A percentile compares a stretch with the other conserved stretches of the same genome.
These are phyloP conservation scores for Amaurobius ferox DNA, from an alignment of 2,888 invertebrate genomes.

Conservation along the genomic window DNA sequence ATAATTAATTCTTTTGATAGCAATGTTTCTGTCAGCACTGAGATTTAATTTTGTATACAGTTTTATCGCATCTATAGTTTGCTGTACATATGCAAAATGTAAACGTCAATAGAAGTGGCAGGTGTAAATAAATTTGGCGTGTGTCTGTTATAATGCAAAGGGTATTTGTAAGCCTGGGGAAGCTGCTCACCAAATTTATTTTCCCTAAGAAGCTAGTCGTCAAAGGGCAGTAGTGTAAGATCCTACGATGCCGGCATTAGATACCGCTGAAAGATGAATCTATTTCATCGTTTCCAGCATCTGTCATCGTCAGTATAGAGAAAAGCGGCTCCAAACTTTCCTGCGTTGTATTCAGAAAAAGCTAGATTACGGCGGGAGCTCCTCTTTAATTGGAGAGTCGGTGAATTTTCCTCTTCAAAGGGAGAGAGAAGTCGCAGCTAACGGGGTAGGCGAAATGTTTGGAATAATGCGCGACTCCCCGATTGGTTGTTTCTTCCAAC, in stretches of 20 bases:
- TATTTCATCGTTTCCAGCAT: neutral
- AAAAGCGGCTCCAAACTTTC: neutral
- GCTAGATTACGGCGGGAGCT: neutral
- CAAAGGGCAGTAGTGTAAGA: too few relatives aligned
- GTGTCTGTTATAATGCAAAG: too few relatives aligned
- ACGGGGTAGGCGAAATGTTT: constrained; percentile 2
- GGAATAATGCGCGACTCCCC: neutral
- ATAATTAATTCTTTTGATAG: too few relatives aligned
- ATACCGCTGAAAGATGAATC: neutral
- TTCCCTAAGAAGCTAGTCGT: too few relatives aligned
- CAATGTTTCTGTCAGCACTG: too few relatives aligned
- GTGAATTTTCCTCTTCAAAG: constrained; percentile 11
- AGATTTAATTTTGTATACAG: too few relatives aligned
- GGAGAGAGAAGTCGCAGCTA: neutral
- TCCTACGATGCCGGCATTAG: neutral
- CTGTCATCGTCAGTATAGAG: constrained; percentile 3
- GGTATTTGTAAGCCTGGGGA: too few relatives aligned
- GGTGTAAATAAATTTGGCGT: too few relatives aligned
- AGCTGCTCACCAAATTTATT: too few relatives aligned
- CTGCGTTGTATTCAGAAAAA: neutral
- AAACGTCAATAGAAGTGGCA: too few relatives aligned
- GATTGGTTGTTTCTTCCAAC: constrained; percentile 16
- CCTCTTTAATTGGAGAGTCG: neutral
- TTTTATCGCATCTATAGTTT: too few relatives aligned
- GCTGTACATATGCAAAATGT: too few relatives aligned